These are phyloP conservation scores for Volucella inflata DNA, from an alignment of 2,888 invertebrate species.

Conservation along the genomic window DNA sequence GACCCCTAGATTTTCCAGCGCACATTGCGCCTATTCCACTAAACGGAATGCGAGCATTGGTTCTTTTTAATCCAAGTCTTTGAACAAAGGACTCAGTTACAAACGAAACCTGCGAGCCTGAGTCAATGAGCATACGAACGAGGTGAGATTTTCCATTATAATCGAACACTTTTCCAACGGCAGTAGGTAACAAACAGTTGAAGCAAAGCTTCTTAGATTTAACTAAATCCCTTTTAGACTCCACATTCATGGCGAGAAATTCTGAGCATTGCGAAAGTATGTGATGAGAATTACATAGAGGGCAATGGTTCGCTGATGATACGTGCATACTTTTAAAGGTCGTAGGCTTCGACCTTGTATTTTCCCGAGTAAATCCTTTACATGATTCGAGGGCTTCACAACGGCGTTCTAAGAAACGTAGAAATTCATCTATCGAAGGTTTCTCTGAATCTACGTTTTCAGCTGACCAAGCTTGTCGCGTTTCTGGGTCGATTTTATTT, in stretches of 20 bases:
- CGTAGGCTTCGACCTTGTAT: no score
- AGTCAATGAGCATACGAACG: not conserved
- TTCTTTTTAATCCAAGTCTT: no score
- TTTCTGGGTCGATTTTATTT: constrained; percentile 27
- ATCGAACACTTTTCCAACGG: not conserved
- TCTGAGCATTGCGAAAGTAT: not conserved
- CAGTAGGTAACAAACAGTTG: constrained; percentile 7
- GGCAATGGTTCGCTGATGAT: no score
- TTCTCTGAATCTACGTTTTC: constrained; percentile 1
- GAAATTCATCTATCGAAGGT: constrained; percentile 15
- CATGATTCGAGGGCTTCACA: constrained; percentile 37
- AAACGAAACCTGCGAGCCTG: not conserved
- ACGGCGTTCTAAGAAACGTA: constrained; percentile 21
- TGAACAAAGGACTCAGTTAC: not conserved
- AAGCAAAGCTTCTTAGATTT: constrained; percentile 3
- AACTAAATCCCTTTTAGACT: not conserved
- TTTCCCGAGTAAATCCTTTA: no score
- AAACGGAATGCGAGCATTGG: no score
- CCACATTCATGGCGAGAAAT: not conserved
- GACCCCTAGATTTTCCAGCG: not conserved
- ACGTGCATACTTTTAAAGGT: no score
- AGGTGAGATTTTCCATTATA: not conserved
- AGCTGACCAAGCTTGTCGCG: constrained; percentile 21
- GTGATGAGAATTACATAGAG: constrained; percentile 1
- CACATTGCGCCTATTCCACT: not conserved